Conservation (phyloP, 2,797 vertebrate species). For the Tapirus indicus region DNA sequence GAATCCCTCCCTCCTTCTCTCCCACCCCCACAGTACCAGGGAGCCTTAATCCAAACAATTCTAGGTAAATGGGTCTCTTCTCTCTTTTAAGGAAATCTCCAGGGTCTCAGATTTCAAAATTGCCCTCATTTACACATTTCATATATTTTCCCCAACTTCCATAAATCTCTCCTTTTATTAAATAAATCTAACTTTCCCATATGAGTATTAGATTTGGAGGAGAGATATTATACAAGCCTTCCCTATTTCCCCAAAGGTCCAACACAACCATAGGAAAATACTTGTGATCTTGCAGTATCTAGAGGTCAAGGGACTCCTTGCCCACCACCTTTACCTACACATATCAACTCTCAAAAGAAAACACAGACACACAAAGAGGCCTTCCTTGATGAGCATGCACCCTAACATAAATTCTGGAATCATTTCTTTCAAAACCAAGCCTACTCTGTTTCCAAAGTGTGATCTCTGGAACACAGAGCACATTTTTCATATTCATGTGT, state of each 20-base stretch:
- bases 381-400: neutral
- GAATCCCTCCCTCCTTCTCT: neutral
- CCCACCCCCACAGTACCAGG: neutral
- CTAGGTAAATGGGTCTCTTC: conserved; percentile 72
- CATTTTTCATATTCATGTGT: neutral
- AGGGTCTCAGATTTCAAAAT: conserved; percentile 61
- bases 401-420: neutral
- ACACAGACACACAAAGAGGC: neutral
- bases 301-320: neutral
- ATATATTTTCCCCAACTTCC: conserved; percentile 30
- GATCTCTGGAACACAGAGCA: neutral
- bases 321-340: neutral
- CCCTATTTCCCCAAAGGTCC: conserved; percentile 37
- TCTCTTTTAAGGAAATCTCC: conserved; percentile 66
- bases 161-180: conserved; percentile 72
- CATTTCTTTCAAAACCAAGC: neutral
- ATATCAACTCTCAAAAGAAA: neutral
- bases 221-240: conserved; percentile 50
- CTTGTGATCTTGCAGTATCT: neutral
- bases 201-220: conserved; percentile 41
- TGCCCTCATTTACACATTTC: conserved; percentile 33
- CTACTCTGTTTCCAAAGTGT: neutral
- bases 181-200: conserved; percentile 61
- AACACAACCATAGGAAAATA: neutral
- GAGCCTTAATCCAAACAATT: conserved; percentile 70